phyloP scores from a whole-genome alignment of 2,888 invertebrate species.

The Malthinus seriepunctatus region DNA sequence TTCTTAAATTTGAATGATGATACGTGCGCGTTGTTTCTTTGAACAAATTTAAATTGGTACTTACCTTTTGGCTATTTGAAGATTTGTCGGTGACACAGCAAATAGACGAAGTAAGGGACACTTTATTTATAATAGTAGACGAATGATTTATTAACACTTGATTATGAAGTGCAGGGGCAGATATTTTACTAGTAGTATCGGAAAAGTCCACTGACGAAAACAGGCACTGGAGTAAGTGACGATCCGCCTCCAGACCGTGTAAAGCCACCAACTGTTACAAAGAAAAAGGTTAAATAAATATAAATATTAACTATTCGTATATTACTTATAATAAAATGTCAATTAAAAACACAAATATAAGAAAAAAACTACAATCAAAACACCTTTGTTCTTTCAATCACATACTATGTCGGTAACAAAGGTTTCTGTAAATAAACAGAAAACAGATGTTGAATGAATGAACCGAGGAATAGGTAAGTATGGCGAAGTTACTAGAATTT shows the following conservation, averaged over 20 bases:
- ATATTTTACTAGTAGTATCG: conserved; percentile 63
- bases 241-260: conserved; percentile 96
- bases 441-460: conserved; percentile 26
- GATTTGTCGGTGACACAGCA: conserved; percentile 88
- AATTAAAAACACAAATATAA: conserved; percentile 10
- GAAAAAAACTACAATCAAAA: conserved; percentile 45
- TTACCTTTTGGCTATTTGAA: conserved; percentile 73
- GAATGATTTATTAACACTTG: conserved; percentile 81
- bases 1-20: too few species aligned
- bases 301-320: background rate
- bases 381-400: conserved; percentile 46
- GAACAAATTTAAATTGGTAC: conserved; percentile 5
- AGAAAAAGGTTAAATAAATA: conserved; percentile 44
- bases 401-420: conserved; percentile 42
- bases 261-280: conserved; percentile 77
- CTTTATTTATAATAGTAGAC: conserved; percentile 77
- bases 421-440: background rate
- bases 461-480: conserved; percentile 27
- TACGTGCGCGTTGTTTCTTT: too few species aligned
- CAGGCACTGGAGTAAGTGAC: conserved; percentile 93
- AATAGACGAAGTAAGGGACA: conserved; percentile 84
- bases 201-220: conserved; percentile 87
- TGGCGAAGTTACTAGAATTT: conserved; percentile 18
- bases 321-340: conserved; percentile 30
- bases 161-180: conserved; percentile 63